A percentile compares a stretch with the other conserved stretches of the same genome.
Conservation (phyloP, 2,888 invertebrate genomes). For the Ochropacha duplaris region DNA sequence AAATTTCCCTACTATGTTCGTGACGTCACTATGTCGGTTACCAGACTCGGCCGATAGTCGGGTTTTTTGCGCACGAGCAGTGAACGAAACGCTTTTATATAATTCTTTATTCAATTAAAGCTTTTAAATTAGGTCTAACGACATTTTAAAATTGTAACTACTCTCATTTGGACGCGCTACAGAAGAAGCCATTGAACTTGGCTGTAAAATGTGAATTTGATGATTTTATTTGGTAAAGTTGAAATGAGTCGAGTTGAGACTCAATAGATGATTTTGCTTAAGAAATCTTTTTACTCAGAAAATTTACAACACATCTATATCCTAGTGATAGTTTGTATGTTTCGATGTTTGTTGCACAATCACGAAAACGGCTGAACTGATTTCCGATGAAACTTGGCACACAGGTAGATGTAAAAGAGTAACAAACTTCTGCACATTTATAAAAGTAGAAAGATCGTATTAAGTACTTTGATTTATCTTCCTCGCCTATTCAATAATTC, state of each 20-base stretch:
- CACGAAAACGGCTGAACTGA: no score
- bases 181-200: not conserved
- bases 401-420: no score
- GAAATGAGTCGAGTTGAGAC: not conserved
- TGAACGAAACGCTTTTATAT: not conserved
- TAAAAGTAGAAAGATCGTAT: no score
- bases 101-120: not conserved
- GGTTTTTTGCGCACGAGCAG: not conserved
- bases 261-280: no score
- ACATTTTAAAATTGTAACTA: not conserved
- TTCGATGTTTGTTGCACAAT: no score
- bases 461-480: no score
- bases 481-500: no score
- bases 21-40: conserved; percentile 3
- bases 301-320: not conserved
- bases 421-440: no score
- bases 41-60: not conserved
- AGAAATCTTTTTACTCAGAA: no score
- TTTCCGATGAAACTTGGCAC: no score
- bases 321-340: no score
- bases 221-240: not conserved
- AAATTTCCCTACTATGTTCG: conserved; percentile 6
- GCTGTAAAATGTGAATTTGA: not conserved
- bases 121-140: not conserved
- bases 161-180: not conserved